A percentile compares a stretch with the other conserved stretches of the same genome.
phyloP scores from a whole-genome alignment of 1,140 invertebrate genomes.

The Mesaphorura yosii region DNA sequence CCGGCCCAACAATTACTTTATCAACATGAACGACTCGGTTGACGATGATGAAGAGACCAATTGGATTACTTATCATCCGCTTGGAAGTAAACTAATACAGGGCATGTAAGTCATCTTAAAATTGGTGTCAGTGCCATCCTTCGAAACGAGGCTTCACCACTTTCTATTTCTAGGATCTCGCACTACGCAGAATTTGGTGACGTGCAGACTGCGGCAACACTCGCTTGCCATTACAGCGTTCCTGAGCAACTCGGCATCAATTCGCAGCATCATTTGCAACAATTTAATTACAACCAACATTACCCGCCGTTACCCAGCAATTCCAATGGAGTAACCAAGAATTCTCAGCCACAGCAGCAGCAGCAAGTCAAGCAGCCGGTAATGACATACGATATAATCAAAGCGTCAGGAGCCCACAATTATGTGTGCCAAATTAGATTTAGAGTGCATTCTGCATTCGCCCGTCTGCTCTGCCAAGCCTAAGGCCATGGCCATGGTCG shows the following conservation, averaged over 20 bases:
- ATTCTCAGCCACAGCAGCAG: too few species aligned
- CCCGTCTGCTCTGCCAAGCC: too few species aligned
- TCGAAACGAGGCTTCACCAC: not conserved
- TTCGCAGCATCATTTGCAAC: too few species aligned
- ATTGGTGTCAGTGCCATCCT: too few species aligned
- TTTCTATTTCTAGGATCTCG: constrained; percentile 36
- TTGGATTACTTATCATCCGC: constrained; percentile 67
- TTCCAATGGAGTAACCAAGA: not conserved
- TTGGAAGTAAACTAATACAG: constrained; percentile 70
- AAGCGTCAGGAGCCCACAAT: too few species aligned
- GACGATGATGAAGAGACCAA: constrained; percentile 44
- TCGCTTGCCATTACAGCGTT: constrained; percentile 50
- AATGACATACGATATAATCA: too few species aligned
- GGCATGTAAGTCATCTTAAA: constrained; percentile 52
- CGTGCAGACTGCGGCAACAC: constrained; percentile 84
- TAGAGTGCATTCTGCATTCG: too few species aligned
- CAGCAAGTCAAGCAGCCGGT: too few species aligned
- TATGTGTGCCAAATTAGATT: too few species aligned
- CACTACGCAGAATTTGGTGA: constrained; percentile 54
- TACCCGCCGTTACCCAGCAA: not conserved
- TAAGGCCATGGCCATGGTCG: too few species aligned
- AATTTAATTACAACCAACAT: not conserved
- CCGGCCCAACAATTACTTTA: not conserved
- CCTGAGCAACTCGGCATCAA: not conserved
- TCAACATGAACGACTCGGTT: constrained; percentile 2